Conservation (phyloP, 92 coral and sea anemone genomes). For the Porites rus region DNA sequence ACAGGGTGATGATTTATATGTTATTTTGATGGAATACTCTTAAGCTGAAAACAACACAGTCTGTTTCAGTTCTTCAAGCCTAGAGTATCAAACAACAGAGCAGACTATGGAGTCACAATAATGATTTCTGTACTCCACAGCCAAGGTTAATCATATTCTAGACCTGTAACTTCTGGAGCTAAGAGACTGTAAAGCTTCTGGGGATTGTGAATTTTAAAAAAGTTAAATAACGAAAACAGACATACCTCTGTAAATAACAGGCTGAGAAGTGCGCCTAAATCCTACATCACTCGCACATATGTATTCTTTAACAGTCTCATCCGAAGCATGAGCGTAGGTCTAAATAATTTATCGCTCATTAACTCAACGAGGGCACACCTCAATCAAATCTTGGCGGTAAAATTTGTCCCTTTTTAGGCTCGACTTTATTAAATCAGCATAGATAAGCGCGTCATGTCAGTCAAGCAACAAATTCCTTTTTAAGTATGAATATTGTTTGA, state of each 20-base stretch:
- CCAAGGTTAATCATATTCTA: no score
- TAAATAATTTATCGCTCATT: neutral
- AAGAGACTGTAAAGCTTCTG: neutral
- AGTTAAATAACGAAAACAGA: neutral
- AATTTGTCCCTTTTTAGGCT: neutral
- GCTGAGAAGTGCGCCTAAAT: neutral
- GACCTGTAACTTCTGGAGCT: no score
- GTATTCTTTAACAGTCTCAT: neutral
- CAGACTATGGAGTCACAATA: no score
- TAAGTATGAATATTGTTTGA: neutral
- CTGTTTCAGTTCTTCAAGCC: no score
- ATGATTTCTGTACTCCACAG: no score
- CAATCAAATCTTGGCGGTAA: constrained; percentile 5
- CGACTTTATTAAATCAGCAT: neutral
- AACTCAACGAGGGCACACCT: neutral
- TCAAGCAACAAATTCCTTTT: constrained; percentile 5
- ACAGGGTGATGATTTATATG: no score
- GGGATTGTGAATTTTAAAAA: neutral
- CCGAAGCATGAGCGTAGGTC: neutral
- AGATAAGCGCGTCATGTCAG: constrained; percentile 32
- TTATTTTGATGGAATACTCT: no score
- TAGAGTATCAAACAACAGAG: no score
- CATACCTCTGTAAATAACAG: constrained; percentile 24
- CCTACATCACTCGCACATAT: no score
- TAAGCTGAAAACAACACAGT: no score